Percentiles rank a stretch among this genome's conserved stretches.
These are phyloP conservation scores for Strix aluco DNA, from an alignment of 2,113 vertebrate genomes.

Conservation along the genomic window DNA sequence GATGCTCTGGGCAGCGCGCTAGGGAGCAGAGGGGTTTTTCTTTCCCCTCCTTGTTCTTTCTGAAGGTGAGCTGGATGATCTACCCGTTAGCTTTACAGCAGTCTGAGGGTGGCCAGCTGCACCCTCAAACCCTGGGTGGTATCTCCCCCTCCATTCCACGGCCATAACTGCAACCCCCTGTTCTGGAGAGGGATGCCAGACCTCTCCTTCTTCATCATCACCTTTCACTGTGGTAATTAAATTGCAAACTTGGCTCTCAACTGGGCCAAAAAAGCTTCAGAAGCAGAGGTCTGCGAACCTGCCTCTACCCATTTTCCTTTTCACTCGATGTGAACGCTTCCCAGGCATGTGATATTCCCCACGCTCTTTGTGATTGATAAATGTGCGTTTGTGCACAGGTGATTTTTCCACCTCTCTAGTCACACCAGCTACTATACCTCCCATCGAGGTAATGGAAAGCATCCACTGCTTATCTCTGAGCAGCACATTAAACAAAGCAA, in stretches of 20 bases:
- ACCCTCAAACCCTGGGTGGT: neutral
- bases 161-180: neutral
- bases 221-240: neutral
- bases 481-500: constrained; percentile 24
- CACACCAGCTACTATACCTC: neutral
- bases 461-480: neutral
- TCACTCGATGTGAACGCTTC: fast-evolving
- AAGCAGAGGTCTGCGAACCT: neutral
- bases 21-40: neutral
- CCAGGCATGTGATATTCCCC: neutral
- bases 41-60: neutral
- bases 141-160: neutral
- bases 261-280: neutral
- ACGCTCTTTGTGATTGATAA: neutral
- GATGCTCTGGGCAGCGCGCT: neutral
- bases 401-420: neutral
- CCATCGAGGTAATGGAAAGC: neutral
- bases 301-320: neutral
- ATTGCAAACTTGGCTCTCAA: neutral
- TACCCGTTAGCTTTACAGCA: neutral
- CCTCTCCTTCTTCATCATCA: neutral
- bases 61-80: neutral
- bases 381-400: neutral
- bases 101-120: too few species aligned
- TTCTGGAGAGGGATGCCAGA: neutral